These are phyloP conservation scores for Apotomis capreana DNA, from an alignment of 2,888 invertebrate species.

Conservation along the genomic window DNA sequence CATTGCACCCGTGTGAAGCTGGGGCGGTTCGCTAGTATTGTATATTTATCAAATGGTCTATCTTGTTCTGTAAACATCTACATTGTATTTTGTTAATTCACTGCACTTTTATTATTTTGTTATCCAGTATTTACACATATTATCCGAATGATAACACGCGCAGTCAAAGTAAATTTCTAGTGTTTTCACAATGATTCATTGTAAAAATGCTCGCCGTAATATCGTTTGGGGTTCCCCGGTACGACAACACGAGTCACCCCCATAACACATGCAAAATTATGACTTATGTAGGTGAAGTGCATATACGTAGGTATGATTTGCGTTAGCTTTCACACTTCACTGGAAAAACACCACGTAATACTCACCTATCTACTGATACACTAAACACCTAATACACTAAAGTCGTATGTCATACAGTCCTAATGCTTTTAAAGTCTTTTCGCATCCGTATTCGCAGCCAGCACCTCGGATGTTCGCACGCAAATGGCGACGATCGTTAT, in stretches of 20 bases:
- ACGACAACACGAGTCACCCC: slow-evolving; percentile 8
- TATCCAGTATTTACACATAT: background rate
- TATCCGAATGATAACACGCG: background rate
- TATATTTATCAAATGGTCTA: too few species aligned
- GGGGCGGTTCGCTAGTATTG: too few species aligned
- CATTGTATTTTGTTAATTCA: too few species aligned
- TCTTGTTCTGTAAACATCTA: too few species aligned
- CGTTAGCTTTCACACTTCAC: background rate
- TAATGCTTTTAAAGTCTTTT: background rate
- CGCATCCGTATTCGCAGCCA: background rate
- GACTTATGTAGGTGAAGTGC: background rate
- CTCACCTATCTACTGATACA: background rate
- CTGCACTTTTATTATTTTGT: background rate
- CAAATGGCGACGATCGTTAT: slow-evolving; percentile 66
- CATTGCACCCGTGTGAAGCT: too few species aligned
- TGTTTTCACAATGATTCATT: slow-evolving; percentile 8
- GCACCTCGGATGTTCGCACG: slow-evolving; percentile 48
- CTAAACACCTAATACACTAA: background rate
- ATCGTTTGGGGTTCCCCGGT: slow-evolving; percentile 21
- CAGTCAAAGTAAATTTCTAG: slow-evolving; percentile 9
- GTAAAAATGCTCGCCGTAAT: background rate
- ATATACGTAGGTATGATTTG: background rate
- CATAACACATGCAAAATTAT: background rate
- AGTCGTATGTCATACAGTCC: background rate
- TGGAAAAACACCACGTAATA: slow-evolving; percentile 14